Base-by-base conservation (phyloP, 2,113 vertebrate species). In the Bambusicola thoracicus region DNA sequence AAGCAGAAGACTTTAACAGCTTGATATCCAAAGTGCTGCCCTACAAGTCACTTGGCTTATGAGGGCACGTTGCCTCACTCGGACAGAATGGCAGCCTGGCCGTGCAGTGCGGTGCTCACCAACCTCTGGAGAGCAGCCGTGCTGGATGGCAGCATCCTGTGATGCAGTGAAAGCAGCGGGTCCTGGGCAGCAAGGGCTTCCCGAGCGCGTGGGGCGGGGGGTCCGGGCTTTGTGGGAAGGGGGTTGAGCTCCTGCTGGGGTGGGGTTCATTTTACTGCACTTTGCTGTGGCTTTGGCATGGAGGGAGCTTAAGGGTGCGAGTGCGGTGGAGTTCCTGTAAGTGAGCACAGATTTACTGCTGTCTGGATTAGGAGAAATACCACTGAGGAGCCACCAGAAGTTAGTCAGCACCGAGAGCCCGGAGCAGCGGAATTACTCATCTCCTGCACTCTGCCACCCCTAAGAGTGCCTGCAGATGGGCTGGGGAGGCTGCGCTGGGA, bases 31-130 rank as follows among this genome's bases (percentile, higher is more conserved):
- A 94, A 43, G 55, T 59, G 41, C 80, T 76, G 90, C 70, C 74
- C 55, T 44, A 0, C 44, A 62, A 61, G 80, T 72, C 16, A 72
- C 40, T 61, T 2, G 34, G 74, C 66, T 75, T 81, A 34, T 93
- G 95, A 38, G 94, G 91, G 90, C 78, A 27, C 6, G 0, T 49
- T 65, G 5, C 58, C 89, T 94, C 69, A 80, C 95, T 92, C 40
- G 70, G 89, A 72, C 19, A 24, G 94, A 96, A 96, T 96, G 79
- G 36, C 66, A 83, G 90, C n/a, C 75, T 91, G 53, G 8, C 27
- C 19, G 40, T 87, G 63, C 88, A 78, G 66, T 15, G 63, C 87
- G 76, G 70, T 15, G 68, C 61, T 81, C 89, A 78, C 66, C 14
- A 0, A 53, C 73, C 78, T 36, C 59, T 69, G 38, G 66, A 77